These are phyloP conservation scores for Parus major DNA, from an alignment of 2,113 vertebrate species.

Conservation along the genomic window DNA sequence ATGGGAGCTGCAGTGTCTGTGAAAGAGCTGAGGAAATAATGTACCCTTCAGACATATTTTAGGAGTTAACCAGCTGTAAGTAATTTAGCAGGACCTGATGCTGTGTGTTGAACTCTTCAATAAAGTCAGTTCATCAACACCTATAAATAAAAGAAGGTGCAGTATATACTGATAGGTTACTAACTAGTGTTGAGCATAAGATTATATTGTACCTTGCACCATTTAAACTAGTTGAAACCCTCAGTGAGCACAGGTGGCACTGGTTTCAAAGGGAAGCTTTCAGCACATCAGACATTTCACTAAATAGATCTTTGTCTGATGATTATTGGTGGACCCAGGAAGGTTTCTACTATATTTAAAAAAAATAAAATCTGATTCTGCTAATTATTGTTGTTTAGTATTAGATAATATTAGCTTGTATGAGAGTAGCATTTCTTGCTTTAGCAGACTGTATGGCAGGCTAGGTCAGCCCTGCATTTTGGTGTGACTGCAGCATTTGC, in stretches of 20 bases:
- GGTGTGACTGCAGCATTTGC: slow-evolving; percentile 29
- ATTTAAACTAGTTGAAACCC: neutral
- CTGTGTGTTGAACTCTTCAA: neutral
- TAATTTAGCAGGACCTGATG: neutral
- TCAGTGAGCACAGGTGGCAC: neutral
- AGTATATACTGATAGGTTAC: neutral
- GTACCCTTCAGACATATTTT: neutral
- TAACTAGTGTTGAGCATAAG: neutral
- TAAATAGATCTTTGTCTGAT: neutral
- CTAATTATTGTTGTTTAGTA: neutral
- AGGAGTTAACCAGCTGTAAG: neutral
- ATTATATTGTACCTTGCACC: neutral
- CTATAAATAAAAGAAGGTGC: neutral
- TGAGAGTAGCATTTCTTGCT: neutral
- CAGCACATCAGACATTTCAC: neutral
- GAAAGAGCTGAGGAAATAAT: neutral
- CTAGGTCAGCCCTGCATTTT: neutral
- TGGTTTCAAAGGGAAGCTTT: neutral
- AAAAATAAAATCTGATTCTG: neutral
- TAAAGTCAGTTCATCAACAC: neutral
- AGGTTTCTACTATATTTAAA: neutral
- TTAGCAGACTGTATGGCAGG: neutral
- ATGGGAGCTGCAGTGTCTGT: neutral
- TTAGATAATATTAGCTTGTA: neutral
- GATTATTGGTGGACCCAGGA: neutral